Evolutionary conservation across 1,140 invertebrate species (phyloP).

Genomic region (Frieseomelitta varia): DNA sequence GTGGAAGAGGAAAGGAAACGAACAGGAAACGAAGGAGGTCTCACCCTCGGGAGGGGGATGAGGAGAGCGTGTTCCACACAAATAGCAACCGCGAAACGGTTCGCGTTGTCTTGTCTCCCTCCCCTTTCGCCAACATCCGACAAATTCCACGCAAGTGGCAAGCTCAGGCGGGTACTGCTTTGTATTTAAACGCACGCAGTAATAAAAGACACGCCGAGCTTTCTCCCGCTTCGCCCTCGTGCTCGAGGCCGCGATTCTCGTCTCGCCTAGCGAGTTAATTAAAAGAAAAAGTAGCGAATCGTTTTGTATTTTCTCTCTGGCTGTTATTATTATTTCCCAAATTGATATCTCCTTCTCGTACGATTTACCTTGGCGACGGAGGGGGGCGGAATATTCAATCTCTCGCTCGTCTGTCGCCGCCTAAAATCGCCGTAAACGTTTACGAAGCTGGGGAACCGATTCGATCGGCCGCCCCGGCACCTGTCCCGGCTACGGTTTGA

Average conservation of each 20-base stretch:
- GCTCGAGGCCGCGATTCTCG: not conserved
- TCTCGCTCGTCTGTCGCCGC: not conserved
- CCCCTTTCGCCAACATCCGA: conserved; percentile 55
- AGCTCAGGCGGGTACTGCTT: conserved; percentile 47
- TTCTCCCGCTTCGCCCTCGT: conserved; percentile 17
- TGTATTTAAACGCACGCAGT: conserved; percentile 67
- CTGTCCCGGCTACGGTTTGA: not conserved
- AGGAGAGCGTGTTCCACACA: not conserved
- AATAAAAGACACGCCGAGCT: conserved; percentile 60
- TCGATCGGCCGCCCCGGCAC: not conserved
- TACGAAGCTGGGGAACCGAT: conserved; percentile 18
- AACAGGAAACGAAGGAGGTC: not conserved
- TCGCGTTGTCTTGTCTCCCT: conserved; percentile 11
- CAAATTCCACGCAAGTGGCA: conserved; percentile 56
- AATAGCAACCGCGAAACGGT: conserved; percentile 4
- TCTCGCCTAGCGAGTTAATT: conserved; percentile 8
- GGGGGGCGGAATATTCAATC: conserved; percentile 44
- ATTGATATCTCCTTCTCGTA: no score
- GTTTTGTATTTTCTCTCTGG: not conserved
- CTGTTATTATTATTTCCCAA: conserved; percentile 13
- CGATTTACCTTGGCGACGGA: conserved; percentile 20
- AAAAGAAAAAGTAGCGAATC: not conserved
- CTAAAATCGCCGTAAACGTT: conserved; percentile 25
- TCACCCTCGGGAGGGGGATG: no score
- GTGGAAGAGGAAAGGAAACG: not conserved